phyloP scores from a whole-genome alignment of 2,888 invertebrate species.

The Mesopsocus fuscifrons region DNA sequence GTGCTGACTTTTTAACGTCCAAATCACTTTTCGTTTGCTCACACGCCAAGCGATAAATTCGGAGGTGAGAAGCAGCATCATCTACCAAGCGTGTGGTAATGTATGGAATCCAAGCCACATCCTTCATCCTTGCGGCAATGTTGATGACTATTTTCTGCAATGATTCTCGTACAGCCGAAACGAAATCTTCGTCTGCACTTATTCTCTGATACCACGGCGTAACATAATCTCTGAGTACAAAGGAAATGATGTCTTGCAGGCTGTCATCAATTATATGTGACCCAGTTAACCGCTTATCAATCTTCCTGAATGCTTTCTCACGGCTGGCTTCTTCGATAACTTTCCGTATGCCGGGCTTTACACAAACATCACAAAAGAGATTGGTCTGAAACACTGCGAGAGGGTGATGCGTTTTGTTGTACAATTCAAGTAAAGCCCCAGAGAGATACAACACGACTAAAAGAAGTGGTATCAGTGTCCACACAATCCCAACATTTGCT shows the following conservation, averaged over 20 bases:
- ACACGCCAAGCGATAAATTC: conserved; percentile 64
- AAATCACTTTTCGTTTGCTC: conserved; percentile 17
- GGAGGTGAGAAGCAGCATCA: conserved; percentile 74
- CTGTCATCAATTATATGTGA: conserved; percentile 73
- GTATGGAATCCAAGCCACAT: conserved; percentile 79
- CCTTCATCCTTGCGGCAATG: conserved; percentile 50
- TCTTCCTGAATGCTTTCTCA: conserved; percentile 15
- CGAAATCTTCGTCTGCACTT: conserved; percentile 52
- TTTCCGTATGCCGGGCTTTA: conserved; percentile 10
- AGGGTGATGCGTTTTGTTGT: not conserved
- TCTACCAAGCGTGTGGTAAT: conserved; percentile 75
- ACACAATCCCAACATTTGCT: not conserved
- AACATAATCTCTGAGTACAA: conserved; percentile 64
- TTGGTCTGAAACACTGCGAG: not conserved
- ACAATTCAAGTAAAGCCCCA: not conserved
- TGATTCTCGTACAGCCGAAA: conserved; percentile 43
- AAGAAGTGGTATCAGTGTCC: conserved; percentile 12
- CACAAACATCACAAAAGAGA: not conserved
- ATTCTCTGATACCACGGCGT: conserved; percentile 42
- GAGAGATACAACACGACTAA: not conserved
- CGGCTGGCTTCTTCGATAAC: conserved; percentile 15
- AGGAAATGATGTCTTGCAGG: conserved; percentile 64
- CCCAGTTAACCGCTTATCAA: conserved; percentile 51
- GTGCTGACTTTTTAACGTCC: conserved; percentile 5
- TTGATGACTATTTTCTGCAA: conserved; percentile 51